phyloP scores from a whole-genome alignment of 35 echinoderm and acorn worm species.

The Ptychodera flava region DNA sequence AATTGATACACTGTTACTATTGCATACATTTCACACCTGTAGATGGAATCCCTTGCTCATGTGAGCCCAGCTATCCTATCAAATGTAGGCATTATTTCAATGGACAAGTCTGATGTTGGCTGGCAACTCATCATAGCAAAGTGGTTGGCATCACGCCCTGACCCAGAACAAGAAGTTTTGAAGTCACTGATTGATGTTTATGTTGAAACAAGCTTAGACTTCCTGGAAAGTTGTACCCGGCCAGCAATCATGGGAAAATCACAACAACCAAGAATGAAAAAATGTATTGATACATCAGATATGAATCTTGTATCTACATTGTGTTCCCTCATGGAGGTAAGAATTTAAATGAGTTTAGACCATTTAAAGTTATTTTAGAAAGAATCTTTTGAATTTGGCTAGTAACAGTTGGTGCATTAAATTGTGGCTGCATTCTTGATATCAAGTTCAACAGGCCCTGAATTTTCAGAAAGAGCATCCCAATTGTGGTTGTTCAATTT shows the following conservation, averaged over 20 bases:
- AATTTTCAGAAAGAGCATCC: too few relatives aligned
- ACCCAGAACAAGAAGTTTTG: conserved; percentile 55
- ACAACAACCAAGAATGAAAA: conserved; percentile 59
- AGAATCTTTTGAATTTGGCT: too few relatives aligned
- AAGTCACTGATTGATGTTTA: conserved; percentile 63
- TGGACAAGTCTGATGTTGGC: conserved; percentile 87
- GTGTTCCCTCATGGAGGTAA: conserved; percentile 83
- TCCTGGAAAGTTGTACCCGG: conserved; percentile 55
- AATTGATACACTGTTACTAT: too few relatives aligned
- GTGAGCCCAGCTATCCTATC: conserved; percentile 75
- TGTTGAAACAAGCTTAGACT: conserved; percentile 52
- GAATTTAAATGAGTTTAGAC: not conserved
- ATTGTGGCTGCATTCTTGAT: too few relatives aligned
- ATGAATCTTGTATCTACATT: conserved; percentile 86
- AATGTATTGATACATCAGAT: conserved; percentile 65
- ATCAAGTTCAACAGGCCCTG: too few relatives aligned
- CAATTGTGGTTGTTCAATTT: too few relatives aligned
- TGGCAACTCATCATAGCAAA: conserved; percentile 64
- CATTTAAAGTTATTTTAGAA: too few relatives aligned
- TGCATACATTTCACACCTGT: too few relatives aligned
- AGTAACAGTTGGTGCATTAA: too few relatives aligned
- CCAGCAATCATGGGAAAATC: conserved; percentile 63
- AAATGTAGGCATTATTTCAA: conserved; percentile 67
- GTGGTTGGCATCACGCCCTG: conserved; percentile 59
- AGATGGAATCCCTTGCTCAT: conserved; percentile 73